phyloP scores from a whole-genome alignment of 2,113 vertebrate species.

The Heterotis niloticus region DNA sequence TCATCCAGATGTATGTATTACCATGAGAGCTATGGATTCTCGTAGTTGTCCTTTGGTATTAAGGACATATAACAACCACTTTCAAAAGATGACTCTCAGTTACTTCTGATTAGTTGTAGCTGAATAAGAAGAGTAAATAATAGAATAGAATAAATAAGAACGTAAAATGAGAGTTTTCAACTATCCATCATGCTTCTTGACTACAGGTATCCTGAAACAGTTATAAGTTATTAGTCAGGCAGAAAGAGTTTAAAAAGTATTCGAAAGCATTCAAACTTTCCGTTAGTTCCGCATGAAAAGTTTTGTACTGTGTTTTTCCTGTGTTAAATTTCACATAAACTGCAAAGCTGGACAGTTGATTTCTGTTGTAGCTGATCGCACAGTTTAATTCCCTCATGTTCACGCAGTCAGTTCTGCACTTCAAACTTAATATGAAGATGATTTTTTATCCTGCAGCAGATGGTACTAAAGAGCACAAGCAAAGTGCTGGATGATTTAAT shows the following conservation, averaged over 20 bases:
- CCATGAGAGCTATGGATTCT: too few relatives aligned
- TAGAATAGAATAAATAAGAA: too few relatives aligned
- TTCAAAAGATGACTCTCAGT: neutral
- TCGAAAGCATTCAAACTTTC: neutral
- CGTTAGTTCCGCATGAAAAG: too few relatives aligned
- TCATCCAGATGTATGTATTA: too few relatives aligned
- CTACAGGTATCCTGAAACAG: neutral
- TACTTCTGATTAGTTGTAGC: conserved; percentile 45
- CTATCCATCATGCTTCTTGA: conserved; percentile 29
- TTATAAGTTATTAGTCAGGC: neutral
- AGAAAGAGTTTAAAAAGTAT: neutral
- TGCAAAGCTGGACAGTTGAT: neutral
- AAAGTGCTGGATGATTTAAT: conserved; percentile 20
- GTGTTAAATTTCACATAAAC: neutral
- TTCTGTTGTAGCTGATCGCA: too few relatives aligned
- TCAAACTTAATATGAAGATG: neutral
- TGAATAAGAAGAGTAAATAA: too few relatives aligned
- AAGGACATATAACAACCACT: neutral
- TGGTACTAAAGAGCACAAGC: neutral
- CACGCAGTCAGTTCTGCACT: neutral
- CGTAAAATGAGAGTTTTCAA: too few relatives aligned
- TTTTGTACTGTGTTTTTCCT: too few relatives aligned
- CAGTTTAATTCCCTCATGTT: neutral
- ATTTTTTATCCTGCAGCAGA: conserved; percentile 5
- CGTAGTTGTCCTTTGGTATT: neutral